phyloP scores from a whole-genome alignment of 2,797 vertebrate species.

The Mionectes olivaceus region DNA sequence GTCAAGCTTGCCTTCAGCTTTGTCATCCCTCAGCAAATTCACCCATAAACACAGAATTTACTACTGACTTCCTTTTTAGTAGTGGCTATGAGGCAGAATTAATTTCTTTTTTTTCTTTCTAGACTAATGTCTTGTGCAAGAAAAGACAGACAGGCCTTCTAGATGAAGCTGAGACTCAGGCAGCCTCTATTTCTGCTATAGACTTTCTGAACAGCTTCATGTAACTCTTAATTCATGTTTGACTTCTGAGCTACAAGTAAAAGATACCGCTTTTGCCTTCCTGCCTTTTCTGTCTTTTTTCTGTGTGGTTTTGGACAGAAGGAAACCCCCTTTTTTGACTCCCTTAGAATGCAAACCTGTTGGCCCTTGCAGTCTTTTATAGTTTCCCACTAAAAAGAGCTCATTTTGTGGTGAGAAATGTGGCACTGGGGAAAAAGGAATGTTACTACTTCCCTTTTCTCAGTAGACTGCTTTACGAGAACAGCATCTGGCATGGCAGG shows the following conservation, averaged over 20 bases:
- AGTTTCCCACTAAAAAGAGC: neutral
- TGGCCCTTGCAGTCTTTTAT: neutral
- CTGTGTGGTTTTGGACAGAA: neutral
- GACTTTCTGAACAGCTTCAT: neutral
- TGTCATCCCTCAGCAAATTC: neutral
- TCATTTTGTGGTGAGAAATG: neutral
- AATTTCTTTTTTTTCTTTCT: neutral
- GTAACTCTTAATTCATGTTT: accelerated
- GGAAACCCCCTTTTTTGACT: neutral
- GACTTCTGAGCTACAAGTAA: neutral
- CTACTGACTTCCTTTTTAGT: neutral
- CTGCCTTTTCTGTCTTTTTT: neutral
- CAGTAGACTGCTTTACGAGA: neutral
- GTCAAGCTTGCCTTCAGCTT: neutral
- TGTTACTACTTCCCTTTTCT: neutral
- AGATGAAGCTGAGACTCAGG: neutral
- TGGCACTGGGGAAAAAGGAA: neutral
- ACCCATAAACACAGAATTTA: neutral
- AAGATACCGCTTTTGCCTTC: neutral
- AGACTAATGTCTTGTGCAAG: neutral
- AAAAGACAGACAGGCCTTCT: neutral
- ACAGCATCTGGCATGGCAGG: neutral
- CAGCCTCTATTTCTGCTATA: neutral
- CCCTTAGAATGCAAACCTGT: neutral
- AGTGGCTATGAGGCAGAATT: neutral